Base-by-base conservation (phyloP, 1,140 invertebrate genomes). In the Apocrypta bakeri region DNA sequence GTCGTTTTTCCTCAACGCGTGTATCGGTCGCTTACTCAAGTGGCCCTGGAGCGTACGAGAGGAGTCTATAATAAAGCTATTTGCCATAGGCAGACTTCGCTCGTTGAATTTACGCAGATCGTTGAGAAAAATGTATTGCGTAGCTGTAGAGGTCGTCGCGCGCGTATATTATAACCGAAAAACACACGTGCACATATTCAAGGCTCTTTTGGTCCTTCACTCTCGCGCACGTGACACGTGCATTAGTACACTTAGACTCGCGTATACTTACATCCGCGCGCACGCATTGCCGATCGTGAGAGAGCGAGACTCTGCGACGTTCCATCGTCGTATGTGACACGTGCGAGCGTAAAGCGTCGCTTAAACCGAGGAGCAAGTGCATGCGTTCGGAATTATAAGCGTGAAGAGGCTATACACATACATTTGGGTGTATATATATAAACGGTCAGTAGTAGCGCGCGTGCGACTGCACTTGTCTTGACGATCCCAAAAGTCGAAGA, bases 211-310 rank as follows among this genome's bases (percentile, higher is more conserved):
- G 17, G 17, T 56, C 48, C 48, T 27, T 17, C 76, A 69, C 83
- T 82, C 82, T 77, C 83, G 78, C 83, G 87, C 89, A 88, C 86
- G 89, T 86, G 90, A 89, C 90, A 90, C 89, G 89, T 90, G 89
- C 89, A 87, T 88, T 88, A 85, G 85, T 72, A 85, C 82, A n/a
- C n/a, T n/a, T n/a, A n/a, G n/a, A n/a, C n/a, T n/a, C n/a, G n/a
- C n/a, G 3, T 48, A 48, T 48, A 48, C 14, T 2, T 48, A 48
- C 42, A 17, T 17, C 12, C 14, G 42, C 37, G 37, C 37, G 37
- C 9, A 37, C 9, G 9, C 37, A 37, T 1, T 14, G 17, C 17
- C 48, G 48, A 56, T 21, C 17, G 48, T 21, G 48, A 56, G 48
- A 56, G 56, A 68, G 61, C n/a, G 17, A 27, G 29, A 0, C n/a